These are phyloP conservation scores for Cataglyphis altisquamis DNA, from an alignment of 2,888 invertebrate genomes.

Conservation along the genomic window DNA sequence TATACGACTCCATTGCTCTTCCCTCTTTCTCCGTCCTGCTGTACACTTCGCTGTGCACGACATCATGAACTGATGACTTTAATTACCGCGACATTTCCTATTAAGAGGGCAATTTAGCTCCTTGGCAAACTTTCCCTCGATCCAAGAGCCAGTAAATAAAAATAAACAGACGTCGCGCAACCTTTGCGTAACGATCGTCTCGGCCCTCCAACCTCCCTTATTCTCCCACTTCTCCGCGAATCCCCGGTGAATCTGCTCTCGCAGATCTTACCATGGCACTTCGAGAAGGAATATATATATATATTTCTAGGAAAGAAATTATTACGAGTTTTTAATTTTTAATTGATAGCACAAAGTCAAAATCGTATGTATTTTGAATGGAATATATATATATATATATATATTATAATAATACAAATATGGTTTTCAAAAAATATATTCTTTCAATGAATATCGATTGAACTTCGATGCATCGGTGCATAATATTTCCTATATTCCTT, in stretches of 20 bases:
- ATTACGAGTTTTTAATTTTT: background rate
- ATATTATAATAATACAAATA: no score
- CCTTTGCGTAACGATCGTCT: conserved; percentile 35
- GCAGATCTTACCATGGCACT: background rate
- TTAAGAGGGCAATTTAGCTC: conserved; percentile 79
- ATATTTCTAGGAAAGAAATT: conserved; percentile 1
- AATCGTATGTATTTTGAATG: background rate
- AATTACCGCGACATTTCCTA: conserved; percentile 79
- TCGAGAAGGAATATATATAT: background rate
- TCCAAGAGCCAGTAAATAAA: conserved; percentile 48
- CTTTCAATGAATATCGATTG: background rate
- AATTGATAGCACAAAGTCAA: background rate
- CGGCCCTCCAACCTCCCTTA: background rate
- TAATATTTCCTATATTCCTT: background rate
- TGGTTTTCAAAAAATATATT: background rate
- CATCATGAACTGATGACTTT: conserved; percentile 77
- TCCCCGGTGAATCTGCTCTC: background rate
- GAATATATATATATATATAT: background rate
- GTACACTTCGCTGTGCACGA: conserved; percentile 45
- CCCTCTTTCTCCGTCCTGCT: conserved; percentile 51
- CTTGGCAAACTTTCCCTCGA: conserved; percentile 67
- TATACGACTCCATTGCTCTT: conserved; percentile 22
- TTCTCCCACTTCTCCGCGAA: background rate
- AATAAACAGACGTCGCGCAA: conserved; percentile 36
- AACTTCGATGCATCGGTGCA: background rate